Percentiles rank a stretch among this genome's conserved stretches.
These are phyloP conservation scores for Chrysolina americana DNA, from an alignment of 2,888 invertebrate genomes.

Conservation along the genomic window DNA sequence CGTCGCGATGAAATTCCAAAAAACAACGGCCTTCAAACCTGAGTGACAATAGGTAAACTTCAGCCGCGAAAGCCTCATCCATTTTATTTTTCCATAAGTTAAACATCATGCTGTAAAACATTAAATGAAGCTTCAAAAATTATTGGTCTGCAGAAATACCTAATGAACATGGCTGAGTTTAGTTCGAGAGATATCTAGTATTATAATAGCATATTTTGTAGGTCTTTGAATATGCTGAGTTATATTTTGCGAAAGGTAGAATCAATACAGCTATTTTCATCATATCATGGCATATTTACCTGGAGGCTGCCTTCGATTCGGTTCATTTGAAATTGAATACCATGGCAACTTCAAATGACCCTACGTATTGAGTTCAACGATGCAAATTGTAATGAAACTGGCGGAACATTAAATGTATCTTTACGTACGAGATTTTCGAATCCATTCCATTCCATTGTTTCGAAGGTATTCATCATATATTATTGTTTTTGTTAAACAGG, in stretches of 20 bases:
- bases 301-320: neutral
- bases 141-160: too few species aligned
- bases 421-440: neutral
- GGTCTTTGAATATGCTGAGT: neutral
- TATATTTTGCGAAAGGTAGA: neutral
- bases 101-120: too few species aligned
- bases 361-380: neutral
- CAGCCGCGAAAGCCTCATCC: too few species aligned
- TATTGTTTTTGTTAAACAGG: neutral
- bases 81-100: too few species aligned
- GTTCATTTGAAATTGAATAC: neutral
- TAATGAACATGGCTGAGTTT: neutral
- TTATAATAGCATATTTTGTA: neutral
- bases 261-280: neutral
- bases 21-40: too few species aligned
- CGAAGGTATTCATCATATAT: neutral
- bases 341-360: conserved; percentile 1
- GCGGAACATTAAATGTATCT: neutral
- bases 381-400: neutral
- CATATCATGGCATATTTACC: neutral
- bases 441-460: neutral
- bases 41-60: too few species aligned
- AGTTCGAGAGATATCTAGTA: neutral
- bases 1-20: too few species aligned
- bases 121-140: too few species aligned